phyloP scores from a whole-genome alignment of 2,888 invertebrate genomes.

The Isotomurus palustris region DNA sequence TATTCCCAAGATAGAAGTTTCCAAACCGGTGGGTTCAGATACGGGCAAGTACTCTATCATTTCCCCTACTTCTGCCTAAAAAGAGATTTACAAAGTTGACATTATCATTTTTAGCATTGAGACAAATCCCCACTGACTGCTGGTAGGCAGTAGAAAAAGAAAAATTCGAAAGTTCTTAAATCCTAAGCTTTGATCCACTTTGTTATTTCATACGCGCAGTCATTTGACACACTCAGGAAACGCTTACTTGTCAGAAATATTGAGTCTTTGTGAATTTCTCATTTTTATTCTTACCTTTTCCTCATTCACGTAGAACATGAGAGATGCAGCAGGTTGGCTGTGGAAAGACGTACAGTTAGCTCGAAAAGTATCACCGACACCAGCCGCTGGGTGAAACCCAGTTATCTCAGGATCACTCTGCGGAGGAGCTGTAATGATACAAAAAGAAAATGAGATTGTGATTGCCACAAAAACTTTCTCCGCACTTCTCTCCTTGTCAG shows the following conservation, averaged over 20 bases:
- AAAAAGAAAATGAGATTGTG: background rate
- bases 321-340: constrained; percentile 68
- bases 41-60: constrained; percentile 43
- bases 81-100: no score
- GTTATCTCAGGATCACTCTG: constrained; percentile 37
- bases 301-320: constrained; percentile 75
- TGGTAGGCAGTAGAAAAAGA: no score
- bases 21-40: constrained; percentile 40
- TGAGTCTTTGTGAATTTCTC: no score
- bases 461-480: background rate
- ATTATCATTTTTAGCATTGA: no score
- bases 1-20: constrained; percentile 38
- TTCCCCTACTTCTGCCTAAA: constrained; percentile 32
- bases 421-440: constrained; percentile 40
- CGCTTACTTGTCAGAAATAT: no score
- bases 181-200: no score
- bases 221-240: no score
- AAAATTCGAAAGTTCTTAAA: no score
- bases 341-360: constrained; percentile 72
- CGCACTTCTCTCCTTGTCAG: background rate
- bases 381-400: constrained; percentile 46
- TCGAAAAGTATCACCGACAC: constrained; percentile 67
- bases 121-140: no score
- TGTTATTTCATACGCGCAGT: no score
- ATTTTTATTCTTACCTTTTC: constrained; percentile 38